These are phyloP conservation scores for Protula sp. DNA, from an alignment of 2,888 invertebrate species.

Conservation along the genomic window DNA sequence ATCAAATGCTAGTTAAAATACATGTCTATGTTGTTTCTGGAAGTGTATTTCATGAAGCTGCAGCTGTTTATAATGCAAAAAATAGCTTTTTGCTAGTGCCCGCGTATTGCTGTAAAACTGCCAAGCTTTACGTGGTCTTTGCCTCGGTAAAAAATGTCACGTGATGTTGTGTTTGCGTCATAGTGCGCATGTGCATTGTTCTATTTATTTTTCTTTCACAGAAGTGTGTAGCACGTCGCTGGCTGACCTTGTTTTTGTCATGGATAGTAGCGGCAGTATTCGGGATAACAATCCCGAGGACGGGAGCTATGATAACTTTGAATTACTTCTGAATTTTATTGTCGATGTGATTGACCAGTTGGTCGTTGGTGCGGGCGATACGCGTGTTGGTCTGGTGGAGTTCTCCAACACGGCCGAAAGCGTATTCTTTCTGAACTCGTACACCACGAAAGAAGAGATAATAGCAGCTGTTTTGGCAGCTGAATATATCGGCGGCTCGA, in stretches of 20 bases:
- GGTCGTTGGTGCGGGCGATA: not conserved
- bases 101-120: no score
- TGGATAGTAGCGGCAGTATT: conserved; percentile 17
- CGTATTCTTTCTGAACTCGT: conserved; percentile 8
- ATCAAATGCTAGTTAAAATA: no score
- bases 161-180: no score
- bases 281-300: conserved; percentile 10
- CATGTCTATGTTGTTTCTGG: no score
- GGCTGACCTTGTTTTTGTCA: conserved; percentile 14
- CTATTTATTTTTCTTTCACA: no score
- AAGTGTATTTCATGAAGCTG: no score
- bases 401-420: conserved; percentile 6
- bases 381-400: conserved; percentile 8
- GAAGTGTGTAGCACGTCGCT: conserved; percentile 1
- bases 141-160: no score
- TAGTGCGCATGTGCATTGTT: no score
- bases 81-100: no score
- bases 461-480: not conserved
- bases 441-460: not conserved
- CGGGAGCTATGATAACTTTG: conserved; percentile 10
- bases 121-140: no score
- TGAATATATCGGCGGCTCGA: conserved; percentile 5
- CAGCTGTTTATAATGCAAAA: no score
- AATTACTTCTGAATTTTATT: conserved; percentile 8
- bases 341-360: conserved; percentile 2